These are phyloP conservation scores for Cottus gobio DNA, from an alignment of 2,113 vertebrate species.

Conservation along the genomic window DNA sequence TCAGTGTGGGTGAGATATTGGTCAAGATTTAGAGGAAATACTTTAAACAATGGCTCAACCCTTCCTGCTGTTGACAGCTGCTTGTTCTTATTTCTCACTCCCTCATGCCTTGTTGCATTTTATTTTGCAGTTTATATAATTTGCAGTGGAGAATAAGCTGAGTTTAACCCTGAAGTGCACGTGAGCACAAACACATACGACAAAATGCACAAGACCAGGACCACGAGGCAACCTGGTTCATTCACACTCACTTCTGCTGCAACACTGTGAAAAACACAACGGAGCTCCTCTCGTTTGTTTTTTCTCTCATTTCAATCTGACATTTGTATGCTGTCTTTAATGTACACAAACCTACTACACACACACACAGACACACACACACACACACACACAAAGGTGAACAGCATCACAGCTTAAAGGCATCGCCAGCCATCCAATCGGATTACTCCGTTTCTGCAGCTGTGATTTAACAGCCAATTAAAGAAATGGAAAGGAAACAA, in stretches of 20 bases:
- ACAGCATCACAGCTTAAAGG: conserved; percentile 45
- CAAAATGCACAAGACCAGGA: not conserved
- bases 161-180: not conserved
- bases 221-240: no score
- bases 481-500: conserved; percentile 51
- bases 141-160: conserved; percentile 4
- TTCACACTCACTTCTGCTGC: not conserved
- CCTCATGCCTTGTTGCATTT: not conserved
- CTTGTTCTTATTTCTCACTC: conserved; percentile 29
- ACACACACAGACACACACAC: no score
- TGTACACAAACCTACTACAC: conserved; percentile 36
- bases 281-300: not conserved
- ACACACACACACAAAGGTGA: conserved; percentile 37
- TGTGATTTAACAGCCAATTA: conserved; percentile 69
- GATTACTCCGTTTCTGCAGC: no score
- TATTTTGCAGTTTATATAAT: conserved; percentile 3
- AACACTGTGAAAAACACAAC: conserved; percentile 9
- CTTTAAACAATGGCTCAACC: conserved; percentile 12
- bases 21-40: conserved; percentile 6
- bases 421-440: conserved; percentile 50
- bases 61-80: conserved; percentile 28
- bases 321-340: not conserved
- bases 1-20: conserved; percentile 3
- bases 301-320: conserved; percentile 1
- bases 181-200: not conserved